Conservation (phyloP, 2,797 vertebrate genomes). For the Sciurus vulgaris region DNA sequence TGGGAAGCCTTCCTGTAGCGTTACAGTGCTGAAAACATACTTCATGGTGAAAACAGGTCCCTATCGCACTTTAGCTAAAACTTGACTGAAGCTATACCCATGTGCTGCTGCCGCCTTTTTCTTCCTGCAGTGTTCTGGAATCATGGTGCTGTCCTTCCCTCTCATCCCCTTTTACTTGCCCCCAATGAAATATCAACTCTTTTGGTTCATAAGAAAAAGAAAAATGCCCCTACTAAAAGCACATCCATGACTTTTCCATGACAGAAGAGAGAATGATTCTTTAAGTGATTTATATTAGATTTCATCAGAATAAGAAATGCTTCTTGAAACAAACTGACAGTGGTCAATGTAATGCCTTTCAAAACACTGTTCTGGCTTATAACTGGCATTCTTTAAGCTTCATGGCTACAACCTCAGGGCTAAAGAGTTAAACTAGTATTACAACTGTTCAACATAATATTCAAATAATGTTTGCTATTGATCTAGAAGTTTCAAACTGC, state of each 20-base stretch:
- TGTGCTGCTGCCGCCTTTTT: neutral
- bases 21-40: conserved; percentile 43
- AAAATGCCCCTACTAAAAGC: neutral
- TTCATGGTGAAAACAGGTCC: neutral
- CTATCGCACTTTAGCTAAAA: conserved; percentile 49
- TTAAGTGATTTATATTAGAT: conserved; percentile 59
- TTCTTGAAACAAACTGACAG: conserved; percentile 56
- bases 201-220: conserved; percentile 35
- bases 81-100: conserved; percentile 21
- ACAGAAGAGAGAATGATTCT: conserved; percentile 43
- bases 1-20: neutral
- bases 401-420: conserved; percentile 59
- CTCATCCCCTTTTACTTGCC: neutral
- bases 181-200: conserved; percentile 5
- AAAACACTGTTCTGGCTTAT: conserved; percentile 65
- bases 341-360: conserved; percentile 66
- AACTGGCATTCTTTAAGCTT: conserved; percentile 70
- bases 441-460: conserved; percentile 68
- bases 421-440: conserved; percentile 65
- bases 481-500: conserved; percentile 63
- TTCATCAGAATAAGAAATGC: conserved; percentile 62
- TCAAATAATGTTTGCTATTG: conserved; percentile 75
- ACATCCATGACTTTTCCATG: conserved; percentile 43
- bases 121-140: conserved; percentile 13
- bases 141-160: neutral